Evolutionary conservation across 2,113 vertebrate genomes (phyloP).

Genomic region (Chaetura pelagica): DNA sequence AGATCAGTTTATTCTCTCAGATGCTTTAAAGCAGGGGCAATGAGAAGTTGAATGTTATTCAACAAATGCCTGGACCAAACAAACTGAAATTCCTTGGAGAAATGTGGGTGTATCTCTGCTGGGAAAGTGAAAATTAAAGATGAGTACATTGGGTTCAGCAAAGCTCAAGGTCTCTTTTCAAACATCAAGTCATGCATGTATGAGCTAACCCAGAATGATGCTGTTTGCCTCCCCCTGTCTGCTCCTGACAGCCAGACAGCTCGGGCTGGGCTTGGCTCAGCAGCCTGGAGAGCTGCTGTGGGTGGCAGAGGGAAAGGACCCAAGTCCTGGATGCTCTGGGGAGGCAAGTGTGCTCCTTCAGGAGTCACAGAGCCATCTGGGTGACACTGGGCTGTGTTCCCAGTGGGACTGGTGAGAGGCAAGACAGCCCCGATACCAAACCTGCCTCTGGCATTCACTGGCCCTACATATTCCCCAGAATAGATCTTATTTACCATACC

Average conservation of each 20-base stretch:
- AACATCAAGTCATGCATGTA: neutral
- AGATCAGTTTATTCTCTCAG: neutral
- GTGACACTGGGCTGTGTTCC: neutral
- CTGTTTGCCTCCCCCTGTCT: neutral
- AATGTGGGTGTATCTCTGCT: constrained; percentile 14
- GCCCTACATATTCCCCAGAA: neutral
- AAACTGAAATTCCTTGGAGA: neutral
- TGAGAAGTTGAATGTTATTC: neutral
- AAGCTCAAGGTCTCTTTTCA: constrained; percentile 1
- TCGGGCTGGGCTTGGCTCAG: neutral
- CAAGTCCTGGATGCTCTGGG: neutral
- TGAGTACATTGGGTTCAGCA: neutral
- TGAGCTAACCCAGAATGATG: neutral
- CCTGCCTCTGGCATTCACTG: neutral
- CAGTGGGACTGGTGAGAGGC: neutral
- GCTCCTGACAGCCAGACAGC: neutral
- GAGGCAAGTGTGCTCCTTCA: neutral
- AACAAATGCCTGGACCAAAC: neutral
- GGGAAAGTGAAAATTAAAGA: constrained; percentile 7
- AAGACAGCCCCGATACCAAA: neutral
- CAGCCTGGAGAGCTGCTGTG: neutral
- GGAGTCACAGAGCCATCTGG: neutral
- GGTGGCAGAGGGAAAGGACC: neutral
- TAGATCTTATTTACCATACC: constrained; percentile 16
- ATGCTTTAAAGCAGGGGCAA: neutral